Conservation (phyloP, 2,888 invertebrate genomes). For the Zygogramma bicolorata region DNA sequence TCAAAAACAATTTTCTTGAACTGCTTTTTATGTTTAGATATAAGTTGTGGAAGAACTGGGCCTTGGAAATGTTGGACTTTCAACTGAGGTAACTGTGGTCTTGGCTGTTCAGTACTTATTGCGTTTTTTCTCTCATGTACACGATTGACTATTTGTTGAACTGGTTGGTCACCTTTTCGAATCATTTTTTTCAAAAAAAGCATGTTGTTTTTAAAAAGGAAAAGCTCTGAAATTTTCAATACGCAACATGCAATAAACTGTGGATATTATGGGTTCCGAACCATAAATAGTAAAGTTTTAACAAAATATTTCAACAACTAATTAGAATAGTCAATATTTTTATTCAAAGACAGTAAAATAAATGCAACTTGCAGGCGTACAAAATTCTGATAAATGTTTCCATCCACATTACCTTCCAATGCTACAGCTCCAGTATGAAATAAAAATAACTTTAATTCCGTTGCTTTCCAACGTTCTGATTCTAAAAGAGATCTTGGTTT, state of each 20-base stretch:
- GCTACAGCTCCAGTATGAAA: slow-evolving; percentile 23
- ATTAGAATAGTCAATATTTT: slow-evolving; percentile 14
- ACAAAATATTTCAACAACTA: slow-evolving; percentile 15
- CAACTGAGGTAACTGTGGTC: not conserved
- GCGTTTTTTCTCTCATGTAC: not conserved
- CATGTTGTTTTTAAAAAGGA: slow-evolving; percentile 22
- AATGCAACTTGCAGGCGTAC: slow-evolving; percentile 1
- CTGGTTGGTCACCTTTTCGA: slow-evolving; percentile 15
- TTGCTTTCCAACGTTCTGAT: not conserved
- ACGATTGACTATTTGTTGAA: slow-evolving; percentile 24
- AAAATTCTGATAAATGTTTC: slow-evolving; percentile 16
- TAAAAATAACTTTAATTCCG: slow-evolving; percentile 24
- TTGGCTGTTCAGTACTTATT: not conserved
- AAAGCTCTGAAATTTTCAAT: slow-evolving; percentile 17
- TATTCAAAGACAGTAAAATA: slow-evolving; percentile 1
- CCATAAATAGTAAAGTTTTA: slow-evolving; percentile 15
- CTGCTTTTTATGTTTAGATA: not conserved
- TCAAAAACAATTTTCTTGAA: not conserved
- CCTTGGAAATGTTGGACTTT: not conserved
- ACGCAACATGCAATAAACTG: slow-evolving; percentile 3
- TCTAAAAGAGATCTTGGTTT: not conserved
- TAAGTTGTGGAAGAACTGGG: not conserved
- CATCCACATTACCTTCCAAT: not conserved
- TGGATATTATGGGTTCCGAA: slow-evolving; percentile 18
- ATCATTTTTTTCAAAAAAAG: slow-evolving; percentile 16